These are phyloP conservation scores for Halcyon malimbica DNA, from an alignment of 2,113 vertebrate species.

Conservation along the genomic window DNA sequence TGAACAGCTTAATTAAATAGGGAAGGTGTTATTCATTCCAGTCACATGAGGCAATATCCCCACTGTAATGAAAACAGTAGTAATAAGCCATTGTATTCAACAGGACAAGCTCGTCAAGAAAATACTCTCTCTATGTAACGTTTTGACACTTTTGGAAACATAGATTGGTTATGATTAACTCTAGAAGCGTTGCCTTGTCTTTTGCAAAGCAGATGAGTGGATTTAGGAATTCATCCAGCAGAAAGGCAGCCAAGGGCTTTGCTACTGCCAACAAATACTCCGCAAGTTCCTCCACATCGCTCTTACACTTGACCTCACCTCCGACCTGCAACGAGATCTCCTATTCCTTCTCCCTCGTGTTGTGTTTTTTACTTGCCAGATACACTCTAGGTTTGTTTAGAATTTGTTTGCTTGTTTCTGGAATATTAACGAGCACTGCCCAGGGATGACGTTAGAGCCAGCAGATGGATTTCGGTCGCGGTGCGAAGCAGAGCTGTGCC, in stretches of 20 bases:
- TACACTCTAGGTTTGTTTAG: background rate
- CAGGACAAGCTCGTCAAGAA: slow-evolving; percentile 7
- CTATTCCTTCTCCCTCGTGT: background rate
- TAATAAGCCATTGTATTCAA: slow-evolving; percentile 32
- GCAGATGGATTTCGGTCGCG: background rate
- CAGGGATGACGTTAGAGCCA: background rate
- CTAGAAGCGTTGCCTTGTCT: background rate
- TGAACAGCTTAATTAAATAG: background rate
- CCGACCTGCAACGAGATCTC: fast-evolving
- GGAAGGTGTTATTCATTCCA: slow-evolving; percentile 14
- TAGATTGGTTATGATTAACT: slow-evolving; percentile 46
- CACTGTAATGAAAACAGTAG: background rate
- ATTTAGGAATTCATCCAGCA: slow-evolving; percentile 47
- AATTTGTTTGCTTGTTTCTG: background rate
- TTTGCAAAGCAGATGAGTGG: slow-evolving; percentile 34
- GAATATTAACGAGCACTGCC: background rate
- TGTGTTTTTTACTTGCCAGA: background rate
- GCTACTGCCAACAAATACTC: slow-evolving; percentile 11
- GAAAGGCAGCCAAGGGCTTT: slow-evolving; percentile 20
- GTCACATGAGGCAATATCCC: background rate
- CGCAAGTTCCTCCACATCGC: background rate
- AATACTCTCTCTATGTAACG: background rate
- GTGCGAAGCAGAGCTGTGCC: background rate
- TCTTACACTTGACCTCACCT: background rate
- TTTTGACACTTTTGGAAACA: slow-evolving; percentile 44